Evolutionary conservation across 2,888 invertebrate genomes (phyloP).

Genomic region (Gymnoscelis rufifasciata): DNA sequence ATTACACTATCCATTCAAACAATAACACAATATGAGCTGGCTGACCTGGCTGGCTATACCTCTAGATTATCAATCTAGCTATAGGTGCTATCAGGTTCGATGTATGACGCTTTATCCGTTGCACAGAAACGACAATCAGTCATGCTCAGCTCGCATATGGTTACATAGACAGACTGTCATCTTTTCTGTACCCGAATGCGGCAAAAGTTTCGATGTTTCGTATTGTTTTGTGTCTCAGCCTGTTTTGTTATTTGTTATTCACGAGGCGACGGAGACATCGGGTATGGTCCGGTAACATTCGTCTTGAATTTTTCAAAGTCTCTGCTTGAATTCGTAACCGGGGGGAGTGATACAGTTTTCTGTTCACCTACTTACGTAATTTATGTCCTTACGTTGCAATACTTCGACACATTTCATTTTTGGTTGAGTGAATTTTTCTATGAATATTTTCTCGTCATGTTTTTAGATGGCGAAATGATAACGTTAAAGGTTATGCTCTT

Average conservation of each 20-base stretch:
- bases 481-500: too few species aligned
- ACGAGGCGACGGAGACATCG: slow-evolving; percentile 31
- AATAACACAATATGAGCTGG: too few species aligned
- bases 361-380: slow-evolving; percentile 8
- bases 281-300: slow-evolving; percentile 33
- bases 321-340: slow-evolving; percentile 28
- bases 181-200: slow-evolving; percentile 5
- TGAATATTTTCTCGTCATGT: too few species aligned
- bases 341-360: slow-evolving; percentile 18
- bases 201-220: slow-evolving; percentile 34
- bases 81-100: too few species aligned
- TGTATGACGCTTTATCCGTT: too few species aligned
- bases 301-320: slow-evolving; percentile 36
- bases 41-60: too few species aligned
- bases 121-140: neutral
- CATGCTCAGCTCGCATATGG: neutral
- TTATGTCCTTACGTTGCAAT: neutral
- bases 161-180: slow-evolving; percentile 6
- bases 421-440: too few species aligned
- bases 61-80: too few species aligned
- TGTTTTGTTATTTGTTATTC: slow-evolving; percentile 36
- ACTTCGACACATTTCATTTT: neutral
- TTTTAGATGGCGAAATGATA: too few species aligned
- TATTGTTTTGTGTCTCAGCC: slow-evolving; percentile 33
- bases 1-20: too few species aligned